Conservation (phyloP, 2,113 vertebrate genomes). For the Lycocorax pyrrhopterus region DNA sequence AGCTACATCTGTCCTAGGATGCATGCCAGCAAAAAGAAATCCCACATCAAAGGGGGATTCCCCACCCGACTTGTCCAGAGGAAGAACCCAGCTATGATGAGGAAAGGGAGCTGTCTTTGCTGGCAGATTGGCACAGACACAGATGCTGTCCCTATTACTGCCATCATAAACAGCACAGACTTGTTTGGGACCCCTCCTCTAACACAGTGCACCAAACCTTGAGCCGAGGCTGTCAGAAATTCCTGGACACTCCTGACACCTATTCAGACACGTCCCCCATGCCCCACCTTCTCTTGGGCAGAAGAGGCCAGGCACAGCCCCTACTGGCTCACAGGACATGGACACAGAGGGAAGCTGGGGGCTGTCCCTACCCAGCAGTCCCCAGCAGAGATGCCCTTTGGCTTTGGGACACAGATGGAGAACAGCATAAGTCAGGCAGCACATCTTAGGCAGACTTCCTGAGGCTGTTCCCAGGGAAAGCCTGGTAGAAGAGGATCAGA, state of each 20-base stretch:
- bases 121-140: neutral
- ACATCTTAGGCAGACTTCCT: neutral
- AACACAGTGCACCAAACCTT: neutral
- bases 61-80: neutral
- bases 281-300: neutral
- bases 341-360: neutral
- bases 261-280: fast-evolving
- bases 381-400: neutral
- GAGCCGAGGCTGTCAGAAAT: neutral
- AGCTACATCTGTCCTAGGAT: neutral
- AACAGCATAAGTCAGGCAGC: neutral
- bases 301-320: fast-evolving
- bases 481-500: neutral
- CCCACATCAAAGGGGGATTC: neutral
- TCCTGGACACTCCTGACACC: neutral
- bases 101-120: neutral
- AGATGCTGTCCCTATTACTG: too few relatives aligned
- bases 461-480: neutral
- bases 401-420: neutral
- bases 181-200: neutral
- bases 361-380: neutral
- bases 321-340: neutral
- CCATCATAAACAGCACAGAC: neutral
- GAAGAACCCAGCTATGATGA: neutral
- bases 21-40: neutral